Base-by-base conservation (phyloP, 2,797 vertebrate species). In the Acanthiza pusilla region DNA sequence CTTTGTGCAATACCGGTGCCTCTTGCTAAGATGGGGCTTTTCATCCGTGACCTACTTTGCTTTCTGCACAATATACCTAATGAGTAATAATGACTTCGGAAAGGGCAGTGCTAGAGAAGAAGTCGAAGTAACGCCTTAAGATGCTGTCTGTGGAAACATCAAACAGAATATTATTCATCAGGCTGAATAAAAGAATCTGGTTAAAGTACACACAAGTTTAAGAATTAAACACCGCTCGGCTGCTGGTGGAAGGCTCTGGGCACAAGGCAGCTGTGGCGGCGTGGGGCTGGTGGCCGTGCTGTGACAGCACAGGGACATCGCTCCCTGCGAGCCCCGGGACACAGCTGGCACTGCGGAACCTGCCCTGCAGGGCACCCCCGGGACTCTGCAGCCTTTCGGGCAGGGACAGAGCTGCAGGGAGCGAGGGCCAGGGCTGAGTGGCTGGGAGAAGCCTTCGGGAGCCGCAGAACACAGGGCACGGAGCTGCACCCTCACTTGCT, bases 11-110 rank as follows among this genome's bases (percentile, higher is more conserved):
- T 91, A 88, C 87, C 92, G 50, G 86, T 92, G 87, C 88, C 79
- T 96, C 93, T 97, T 23, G 12, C 94, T 96, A 95, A 96, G 93
- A 96, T 62, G 91, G 86, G 94, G 67, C 91, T 96, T 96, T 96
- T 93, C 96, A 97, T 97, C 97, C 95, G 47, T 97, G 98, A 95
- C 97, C 97, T 97, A 97, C 97, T 98, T 97, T 97, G 92, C 94
- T 95, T 95, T 91, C 88, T 48, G 60, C 83, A 95, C 97, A 96
- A 91, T 95, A 54, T 85, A 94, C 96, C 97, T 97, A 96, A 95
- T 97, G 96, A 97, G 95, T 91, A 96, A 96, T 96, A 96, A 97
- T 72, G 81, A 95, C 94, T 97, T 97, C 40, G 88, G 94, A 96
- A 96, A 95, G 94, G 93, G 91, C 81, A 95, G 92, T 19, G 3